A percentile compares a stretch with the other conserved stretches of the same genome.
Evolutionary conservation across 2,888 invertebrate species (phyloP).

Genomic region (Athetis lepigone): DNA sequence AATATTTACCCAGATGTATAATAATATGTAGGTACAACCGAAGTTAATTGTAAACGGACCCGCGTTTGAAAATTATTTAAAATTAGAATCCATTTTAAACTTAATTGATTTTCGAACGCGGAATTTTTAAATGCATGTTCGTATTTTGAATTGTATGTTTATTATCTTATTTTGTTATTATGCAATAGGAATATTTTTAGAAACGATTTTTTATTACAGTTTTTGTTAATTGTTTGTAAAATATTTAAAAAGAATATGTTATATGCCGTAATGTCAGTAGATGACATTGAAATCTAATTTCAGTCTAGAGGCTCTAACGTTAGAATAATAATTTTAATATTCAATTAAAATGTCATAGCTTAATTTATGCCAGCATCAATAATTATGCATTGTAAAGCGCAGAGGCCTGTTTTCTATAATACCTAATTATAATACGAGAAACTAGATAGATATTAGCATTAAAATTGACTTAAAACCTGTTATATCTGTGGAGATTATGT

Average conservation of each 20-base stretch:
- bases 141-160: not conserved
- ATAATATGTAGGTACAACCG: slow-evolving; percentile 28
- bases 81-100: slow-evolving; percentile 29
- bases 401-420: not conserved
- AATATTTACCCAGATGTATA: slow-evolving; percentile 80
- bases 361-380: not conserved
- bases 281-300: slow-evolving; percentile 43
- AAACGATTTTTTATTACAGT: no score
- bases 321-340: not conserved
- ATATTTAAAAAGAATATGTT: slow-evolving; percentile 24
- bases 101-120: slow-evolving; percentile 11
- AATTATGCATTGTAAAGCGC: slow-evolving; percentile 7
- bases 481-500: not conserved
- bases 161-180: not conserved
- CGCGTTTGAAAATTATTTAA: slow-evolving; percentile 52
- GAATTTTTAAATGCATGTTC: slow-evolving; percentile 7
- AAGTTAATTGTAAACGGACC: slow-evolving; percentile 59
- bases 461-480: not conserved
- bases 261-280: slow-evolving; percentile 43
- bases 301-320: slow-evolving; percentile 1
- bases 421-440: no score
- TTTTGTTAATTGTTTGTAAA: no score
- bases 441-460: not conserved
- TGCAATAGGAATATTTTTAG: no score
- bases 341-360: not conserved